Evolutionary conservation across 2,113 vertebrate species (phyloP).

Genomic region (Pipa parva): DNA sequence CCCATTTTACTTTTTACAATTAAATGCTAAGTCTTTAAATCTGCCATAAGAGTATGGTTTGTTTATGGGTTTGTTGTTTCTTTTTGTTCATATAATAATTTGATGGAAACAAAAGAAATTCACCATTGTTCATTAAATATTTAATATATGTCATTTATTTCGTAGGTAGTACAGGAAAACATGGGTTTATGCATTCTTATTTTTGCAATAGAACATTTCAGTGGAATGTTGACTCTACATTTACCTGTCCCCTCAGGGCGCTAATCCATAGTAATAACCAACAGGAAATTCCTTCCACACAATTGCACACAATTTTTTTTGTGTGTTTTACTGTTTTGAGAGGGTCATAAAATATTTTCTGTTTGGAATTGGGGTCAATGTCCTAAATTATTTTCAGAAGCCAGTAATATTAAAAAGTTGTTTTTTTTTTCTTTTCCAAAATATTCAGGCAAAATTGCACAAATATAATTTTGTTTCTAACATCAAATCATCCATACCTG

Average conservation of each 20-base stretch:
- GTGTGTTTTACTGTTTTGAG: constrained; percentile 1
- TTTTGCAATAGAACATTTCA: constrained; percentile 15
- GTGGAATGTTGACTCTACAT: constrained; percentile 31
- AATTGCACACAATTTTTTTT: constrained; percentile 23
- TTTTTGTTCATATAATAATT: too few species aligned
- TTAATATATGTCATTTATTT: neutral
- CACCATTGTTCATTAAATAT: too few species aligned
- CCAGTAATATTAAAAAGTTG: neutral
- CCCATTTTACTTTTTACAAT: too few species aligned
- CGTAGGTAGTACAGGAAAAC: neutral
- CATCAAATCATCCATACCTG: too few species aligned
- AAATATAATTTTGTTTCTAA: neutral
- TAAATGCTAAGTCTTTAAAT: too few species aligned
- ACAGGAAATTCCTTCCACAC: constrained; percentile 37
- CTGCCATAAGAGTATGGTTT: too few species aligned
- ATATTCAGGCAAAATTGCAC: neutral
- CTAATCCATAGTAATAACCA: constrained; percentile 40
- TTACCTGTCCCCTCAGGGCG: constrained; percentile 38
- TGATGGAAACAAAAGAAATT: too few species aligned
- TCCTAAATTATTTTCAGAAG: neutral
- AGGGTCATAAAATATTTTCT: constrained; percentile 11
- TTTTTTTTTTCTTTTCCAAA: too few species aligned
- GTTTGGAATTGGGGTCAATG: constrained; percentile 5
- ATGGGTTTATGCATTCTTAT: neutral
- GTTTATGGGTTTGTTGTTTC: too few species aligned